phyloP scores from a whole-genome alignment of 1,140 invertebrate genomes.

The Zaprionus vittiger region DNA sequence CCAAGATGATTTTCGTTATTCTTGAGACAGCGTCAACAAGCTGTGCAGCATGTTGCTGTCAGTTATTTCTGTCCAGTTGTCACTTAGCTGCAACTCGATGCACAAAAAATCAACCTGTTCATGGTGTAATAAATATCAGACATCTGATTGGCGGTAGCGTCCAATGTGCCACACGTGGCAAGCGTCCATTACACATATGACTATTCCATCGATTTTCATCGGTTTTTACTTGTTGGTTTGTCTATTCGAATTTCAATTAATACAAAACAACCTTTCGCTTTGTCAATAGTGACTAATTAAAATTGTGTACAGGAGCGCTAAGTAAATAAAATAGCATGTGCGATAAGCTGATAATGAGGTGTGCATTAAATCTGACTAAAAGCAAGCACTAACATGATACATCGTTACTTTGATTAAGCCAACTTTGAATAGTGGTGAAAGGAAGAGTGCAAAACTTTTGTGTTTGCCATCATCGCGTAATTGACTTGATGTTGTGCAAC shows the following conservation, averaged over 20 bases:
- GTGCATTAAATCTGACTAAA: conserved; percentile 29
- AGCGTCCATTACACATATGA: not conserved
- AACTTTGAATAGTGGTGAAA: conserved; percentile 41
- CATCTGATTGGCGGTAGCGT: conserved; percentile 30
- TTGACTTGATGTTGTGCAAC: conserved; percentile 66
- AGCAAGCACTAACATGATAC: conserved; percentile 39
- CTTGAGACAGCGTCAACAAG: conserved; percentile 22
- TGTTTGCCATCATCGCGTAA: conserved; percentile 61
- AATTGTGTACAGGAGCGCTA: conserved; percentile 4
- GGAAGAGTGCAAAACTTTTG: conserved; percentile 55
- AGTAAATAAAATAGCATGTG: not conserved
- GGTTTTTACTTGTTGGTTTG: not conserved
- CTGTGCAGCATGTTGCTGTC: conserved; percentile 75
- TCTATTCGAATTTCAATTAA: not conserved
- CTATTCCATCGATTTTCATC: not conserved
- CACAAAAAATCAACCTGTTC: conserved; percentile 15
- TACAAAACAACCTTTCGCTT: not conserved
- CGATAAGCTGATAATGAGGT: not conserved
- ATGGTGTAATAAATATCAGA: conserved; percentile 61
- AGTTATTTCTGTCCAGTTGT: conserved; percentile 73
- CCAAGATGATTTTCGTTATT: not conserved
- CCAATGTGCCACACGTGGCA: conserved; percentile 26
- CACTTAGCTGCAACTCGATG: conserved; percentile 52
- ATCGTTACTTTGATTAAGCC: conserved; percentile 66
- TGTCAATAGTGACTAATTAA: conserved; percentile 23